Conservation (phyloP, 2,797 vertebrate genomes). For the Urophycis tenuis region DNA sequence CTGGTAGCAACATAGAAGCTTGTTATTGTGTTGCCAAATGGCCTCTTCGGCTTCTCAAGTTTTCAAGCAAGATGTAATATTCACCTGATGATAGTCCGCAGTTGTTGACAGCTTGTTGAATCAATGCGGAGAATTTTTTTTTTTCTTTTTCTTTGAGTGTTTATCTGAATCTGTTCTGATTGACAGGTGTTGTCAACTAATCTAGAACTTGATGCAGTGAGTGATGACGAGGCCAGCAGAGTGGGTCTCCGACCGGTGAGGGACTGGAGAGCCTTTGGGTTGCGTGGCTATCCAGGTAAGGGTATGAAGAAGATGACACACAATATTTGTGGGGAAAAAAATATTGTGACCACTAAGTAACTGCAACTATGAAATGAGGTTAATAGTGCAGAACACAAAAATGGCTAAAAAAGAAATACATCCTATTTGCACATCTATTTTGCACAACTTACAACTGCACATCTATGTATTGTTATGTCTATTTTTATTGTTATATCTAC, state of each 20-base stretch:
- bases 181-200: conserved; percentile 68
- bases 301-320: no score
- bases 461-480: no score
- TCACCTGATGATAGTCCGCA: background rate
- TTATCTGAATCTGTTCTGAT: conserved; percentile 10
- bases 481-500: no score
- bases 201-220: conserved; percentile 66
- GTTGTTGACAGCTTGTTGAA: background rate
- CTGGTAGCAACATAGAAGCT: background rate
- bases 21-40: no score
- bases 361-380: background rate
- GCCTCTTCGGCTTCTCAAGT: no score
- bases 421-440: no score
- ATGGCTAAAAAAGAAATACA: no score
- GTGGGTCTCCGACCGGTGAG: conserved; percentile 78
- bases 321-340: no score
- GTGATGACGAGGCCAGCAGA: conserved; percentile 71
- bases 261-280: conserved; percentile 81
- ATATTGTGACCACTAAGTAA: no score
- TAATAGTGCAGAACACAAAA: background rate
- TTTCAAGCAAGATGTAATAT: background rate
- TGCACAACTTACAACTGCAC: no score
- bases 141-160: conserved; percentile 2
- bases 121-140: background rate
- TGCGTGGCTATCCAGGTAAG: conserved; percentile 78